A percentile compares a stretch with the other conserved stretches of the same genome.
phyloP scores from a whole-genome alignment of 2,797 vertebrate species.

The Hoplostethus mediterraneus region DNA sequence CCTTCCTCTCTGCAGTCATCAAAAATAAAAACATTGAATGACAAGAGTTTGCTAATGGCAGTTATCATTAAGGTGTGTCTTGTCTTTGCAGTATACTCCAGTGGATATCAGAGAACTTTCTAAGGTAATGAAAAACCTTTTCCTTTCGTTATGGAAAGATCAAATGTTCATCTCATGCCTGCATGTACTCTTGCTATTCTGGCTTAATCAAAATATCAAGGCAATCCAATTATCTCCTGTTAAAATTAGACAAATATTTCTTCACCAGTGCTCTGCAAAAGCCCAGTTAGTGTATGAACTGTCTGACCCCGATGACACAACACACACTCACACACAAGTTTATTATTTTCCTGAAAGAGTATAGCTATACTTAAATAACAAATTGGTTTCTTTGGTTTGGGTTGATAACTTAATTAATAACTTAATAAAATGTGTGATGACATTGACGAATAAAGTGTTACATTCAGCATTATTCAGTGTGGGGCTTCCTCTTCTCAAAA shows the following conservation, averaged over 20 bases:
- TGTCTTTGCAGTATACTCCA: background rate
- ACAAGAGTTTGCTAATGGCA: background rate
- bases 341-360: background rate
- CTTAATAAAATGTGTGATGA: slow-evolving; percentile 2
- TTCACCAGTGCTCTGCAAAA: slow-evolving; percentile 61
- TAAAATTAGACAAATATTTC: slow-evolving; percentile 82
- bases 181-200: slow-evolving; percentile 55
- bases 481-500: slow-evolving; percentile 3
- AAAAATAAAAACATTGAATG: background rate
- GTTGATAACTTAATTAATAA: no score
- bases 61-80: slow-evolving; percentile 11
- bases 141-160: slow-evolving; percentile 41
- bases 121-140: background rate
- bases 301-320: slow-evolving; percentile 57
- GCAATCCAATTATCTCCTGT: slow-evolving; percentile 79
- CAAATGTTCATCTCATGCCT: slow-evolving; percentile 46
- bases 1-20: background rate
- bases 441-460: background rate
- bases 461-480: background rate
- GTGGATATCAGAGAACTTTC: background rate
- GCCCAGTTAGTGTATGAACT: slow-evolving; percentile 44
- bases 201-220: slow-evolving; percentile 68
- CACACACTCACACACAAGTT: slow-evolving; percentile 2
- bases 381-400: background rate
- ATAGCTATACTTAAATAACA: background rate